These are phyloP conservation scores for Osmerus mordax DNA, from an alignment of 2,113 vertebrate species.

Conservation along the genomic window DNA sequence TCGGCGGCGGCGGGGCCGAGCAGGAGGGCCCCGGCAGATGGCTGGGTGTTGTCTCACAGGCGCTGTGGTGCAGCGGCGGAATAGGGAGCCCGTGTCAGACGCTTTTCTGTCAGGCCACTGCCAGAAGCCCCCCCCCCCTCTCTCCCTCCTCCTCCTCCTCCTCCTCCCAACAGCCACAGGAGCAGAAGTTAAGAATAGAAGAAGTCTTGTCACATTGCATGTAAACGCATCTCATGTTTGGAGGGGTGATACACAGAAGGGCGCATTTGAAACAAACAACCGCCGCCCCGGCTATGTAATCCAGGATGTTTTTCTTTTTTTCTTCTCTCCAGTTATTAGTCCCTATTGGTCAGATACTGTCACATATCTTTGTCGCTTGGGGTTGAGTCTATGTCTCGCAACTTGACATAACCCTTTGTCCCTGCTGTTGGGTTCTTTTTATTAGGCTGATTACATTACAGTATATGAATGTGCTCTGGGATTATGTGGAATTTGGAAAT, in stretches of 20 bases:
- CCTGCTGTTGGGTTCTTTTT: slow-evolving; percentile 21
- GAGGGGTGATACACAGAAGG: slow-evolving; percentile 48
- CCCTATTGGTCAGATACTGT: slow-evolving; percentile 69
- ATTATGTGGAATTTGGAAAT: slow-evolving; percentile 23
- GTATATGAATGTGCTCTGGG: slow-evolving; percentile 22
- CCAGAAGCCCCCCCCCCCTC: slow-evolving; percentile 33
- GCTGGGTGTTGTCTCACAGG: slow-evolving; percentile 60
- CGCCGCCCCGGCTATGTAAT: slow-evolving; percentile 34
- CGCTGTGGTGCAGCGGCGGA: slow-evolving; percentile 36
- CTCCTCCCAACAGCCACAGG: slow-evolving; percentile 53
- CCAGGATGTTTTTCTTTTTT: slow-evolving; percentile 35
- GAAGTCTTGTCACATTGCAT: slow-evolving; percentile 73
- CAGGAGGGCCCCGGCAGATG: slow-evolving; percentile 59
- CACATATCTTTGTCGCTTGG: slow-evolving; percentile 55
- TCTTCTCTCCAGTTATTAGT: slow-evolving; percentile 54
- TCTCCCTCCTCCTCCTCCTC: slow-evolving; percentile 5
- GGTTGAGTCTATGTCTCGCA: slow-evolving; percentile 43
- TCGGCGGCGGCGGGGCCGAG: slow-evolving; percentile 11
- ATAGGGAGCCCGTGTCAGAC: slow-evolving; percentile 58
- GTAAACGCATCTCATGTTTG: slow-evolving; percentile 50
- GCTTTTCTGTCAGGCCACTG: slow-evolving; percentile 44
- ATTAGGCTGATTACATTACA: slow-evolving; percentile 43
- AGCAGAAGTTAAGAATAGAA: slow-evolving; percentile 71
- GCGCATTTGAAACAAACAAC: slow-evolving; percentile 50
- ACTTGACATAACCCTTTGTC: slow-evolving; percentile 59